Evolutionary conservation across 2,888 invertebrate genomes (phyloP).

Genomic region (Xanthia togata): DNA sequence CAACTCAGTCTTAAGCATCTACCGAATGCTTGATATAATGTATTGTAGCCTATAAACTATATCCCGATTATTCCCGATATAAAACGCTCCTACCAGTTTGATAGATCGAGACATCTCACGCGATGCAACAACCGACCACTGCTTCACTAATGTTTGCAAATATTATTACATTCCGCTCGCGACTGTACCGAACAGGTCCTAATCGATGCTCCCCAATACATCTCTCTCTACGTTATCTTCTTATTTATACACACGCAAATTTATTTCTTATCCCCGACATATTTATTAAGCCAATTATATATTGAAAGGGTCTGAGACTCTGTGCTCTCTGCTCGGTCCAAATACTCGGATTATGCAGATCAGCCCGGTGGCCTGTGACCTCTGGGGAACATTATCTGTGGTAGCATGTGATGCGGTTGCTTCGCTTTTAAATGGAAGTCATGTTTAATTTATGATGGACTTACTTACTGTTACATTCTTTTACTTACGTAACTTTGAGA

Average conservation of each 20-base stretch:
- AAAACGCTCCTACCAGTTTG: constrained; percentile 17
- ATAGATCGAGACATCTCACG: constrained; percentile 24
- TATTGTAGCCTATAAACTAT: not conserved
- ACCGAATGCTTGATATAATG: not conserved
- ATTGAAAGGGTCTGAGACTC: constrained; percentile 26
- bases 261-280: constrained; percentile 54
- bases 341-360: constrained; percentile 68
- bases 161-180: constrained; percentile 20
- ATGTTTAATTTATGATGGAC: constrained; percentile 39
- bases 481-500: constrained; percentile 29
- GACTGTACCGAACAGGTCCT: constrained; percentile 32
- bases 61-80: constrained; percentile 19
- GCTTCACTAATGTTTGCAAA: constrained; percentile 32
- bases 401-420: constrained; percentile 15
- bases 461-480: constrained; percentile 33
- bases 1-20: not conserved
- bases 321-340: constrained; percentile 42
- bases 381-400: constrained; percentile 28
- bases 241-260: constrained; percentile 49
- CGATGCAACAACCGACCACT: constrained; percentile 25
- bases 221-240: constrained; percentile 48
- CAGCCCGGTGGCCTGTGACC: constrained; percentile 63
- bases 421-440: constrained; percentile 35
- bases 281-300: constrained; percentile 65
- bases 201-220: constrained; percentile 17